Percentiles rank a stretch among this genome's conserved stretches.
Conservation (phyloP, 2,797 vertebrate genomes). For the Pseudotriccus pelzelni region DNA sequence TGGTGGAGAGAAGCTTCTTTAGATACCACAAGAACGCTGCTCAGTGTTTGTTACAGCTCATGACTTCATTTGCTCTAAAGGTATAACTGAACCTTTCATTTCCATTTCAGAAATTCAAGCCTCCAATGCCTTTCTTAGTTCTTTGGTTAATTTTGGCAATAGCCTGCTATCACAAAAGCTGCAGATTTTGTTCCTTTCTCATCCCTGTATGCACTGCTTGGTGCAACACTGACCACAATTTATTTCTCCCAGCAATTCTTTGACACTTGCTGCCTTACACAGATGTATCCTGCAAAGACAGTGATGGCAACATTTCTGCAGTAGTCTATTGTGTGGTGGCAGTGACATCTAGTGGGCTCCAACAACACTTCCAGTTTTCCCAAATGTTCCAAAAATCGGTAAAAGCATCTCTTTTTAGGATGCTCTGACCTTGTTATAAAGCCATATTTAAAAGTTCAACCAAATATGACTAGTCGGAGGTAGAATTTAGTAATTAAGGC, state of each 20-base stretch:
- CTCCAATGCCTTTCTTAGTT: conserved; percentile 7
- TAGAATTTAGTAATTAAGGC: neutral
- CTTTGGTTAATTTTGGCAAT: neutral
- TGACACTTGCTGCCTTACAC: neutral
- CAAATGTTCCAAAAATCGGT: neutral
- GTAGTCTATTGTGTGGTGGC: neutral
- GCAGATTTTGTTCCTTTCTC: neutral
- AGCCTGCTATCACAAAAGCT: neutral
- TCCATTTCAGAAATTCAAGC: conserved; percentile 19
- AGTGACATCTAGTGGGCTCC: conserved; percentile 70
- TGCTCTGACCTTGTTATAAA: neutral
- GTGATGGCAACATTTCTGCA: neutral
- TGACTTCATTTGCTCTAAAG: conserved; percentile 27
- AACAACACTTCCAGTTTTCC: neutral
- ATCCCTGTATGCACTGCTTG: neutral
- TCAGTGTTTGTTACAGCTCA: neutral
- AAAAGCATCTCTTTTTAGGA: neutral
- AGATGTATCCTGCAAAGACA: accelerated
- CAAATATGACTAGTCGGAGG: neutral
- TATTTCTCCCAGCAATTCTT: neutral
- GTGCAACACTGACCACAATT: neutral
- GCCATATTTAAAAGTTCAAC: neutral
- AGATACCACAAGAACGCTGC: neutral
- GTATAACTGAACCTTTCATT: conserved; percentile 5
- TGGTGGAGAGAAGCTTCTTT: neutral